These are phyloP conservation scores for Ctenopoma multispine DNA, from an alignment of 2,797 vertebrate species.

Conservation along the genomic window DNA sequence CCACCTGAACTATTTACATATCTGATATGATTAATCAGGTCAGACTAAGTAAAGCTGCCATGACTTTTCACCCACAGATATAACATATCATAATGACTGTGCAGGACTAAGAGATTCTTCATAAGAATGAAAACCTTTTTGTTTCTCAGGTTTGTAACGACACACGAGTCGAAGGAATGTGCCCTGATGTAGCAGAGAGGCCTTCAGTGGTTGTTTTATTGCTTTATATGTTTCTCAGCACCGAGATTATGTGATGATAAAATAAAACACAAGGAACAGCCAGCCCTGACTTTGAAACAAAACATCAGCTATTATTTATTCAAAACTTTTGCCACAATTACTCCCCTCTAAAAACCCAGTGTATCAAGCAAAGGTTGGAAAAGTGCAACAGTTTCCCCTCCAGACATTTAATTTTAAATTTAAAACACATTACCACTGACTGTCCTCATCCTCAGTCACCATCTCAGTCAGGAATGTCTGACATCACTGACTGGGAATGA, in stretches of 20 bases:
- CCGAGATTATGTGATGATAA: neutral
- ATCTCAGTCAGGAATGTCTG: slow-evolving; percentile 47
- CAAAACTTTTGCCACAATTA: neutral
- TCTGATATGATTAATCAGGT: slow-evolving; percentile 28
- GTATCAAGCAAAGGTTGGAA: neutral
- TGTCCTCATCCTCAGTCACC: slow-evolving; percentile 22
- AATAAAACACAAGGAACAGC: neutral
- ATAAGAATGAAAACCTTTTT: neutral
- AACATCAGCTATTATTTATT: neutral
- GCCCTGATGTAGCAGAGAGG: slow-evolving; percentile 16
- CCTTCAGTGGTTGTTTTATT: slow-evolving; percentile 4
- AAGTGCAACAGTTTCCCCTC: neutral
- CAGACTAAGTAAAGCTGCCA: neutral
- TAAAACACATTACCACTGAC: slow-evolving; percentile 45
- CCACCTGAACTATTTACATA: slow-evolving; percentile 43
- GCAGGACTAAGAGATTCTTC: neutral
- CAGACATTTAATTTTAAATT: slow-evolving; percentile 19
- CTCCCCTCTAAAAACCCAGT: neutral
- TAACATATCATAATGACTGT: neutral
- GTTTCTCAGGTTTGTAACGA: slow-evolving; percentile 10
- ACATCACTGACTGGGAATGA: slow-evolving; percentile 60
- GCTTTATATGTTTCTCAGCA: slow-evolving; percentile 16
- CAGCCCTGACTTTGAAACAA: slow-evolving; percentile 17
- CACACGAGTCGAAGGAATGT: slow-evolving; percentile 26
- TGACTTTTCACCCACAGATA: slow-evolving; percentile 4